A percentile compares a stretch with the other conserved stretches of the same genome.
These are phyloP conservation scores for Psilopsiagon aymara DNA, from an alignment of 2,113 vertebrate species.

Conservation along the genomic window DNA sequence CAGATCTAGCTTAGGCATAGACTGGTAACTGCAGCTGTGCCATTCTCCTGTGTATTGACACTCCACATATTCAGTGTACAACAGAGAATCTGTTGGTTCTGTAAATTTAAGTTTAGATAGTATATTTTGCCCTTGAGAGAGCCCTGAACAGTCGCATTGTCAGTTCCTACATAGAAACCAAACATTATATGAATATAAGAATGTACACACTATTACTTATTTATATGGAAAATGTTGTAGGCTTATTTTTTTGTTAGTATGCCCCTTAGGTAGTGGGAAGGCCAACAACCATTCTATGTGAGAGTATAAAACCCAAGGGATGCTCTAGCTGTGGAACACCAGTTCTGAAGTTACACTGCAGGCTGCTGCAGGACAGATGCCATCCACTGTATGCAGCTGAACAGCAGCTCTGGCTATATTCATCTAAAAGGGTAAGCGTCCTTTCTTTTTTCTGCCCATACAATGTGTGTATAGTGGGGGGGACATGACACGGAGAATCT, in stretches of 20 bases:
- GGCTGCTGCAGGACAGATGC: neutral
- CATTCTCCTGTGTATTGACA: accelerated
- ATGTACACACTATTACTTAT: neutral
- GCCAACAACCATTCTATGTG: neutral
- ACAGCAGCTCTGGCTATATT: neutral
- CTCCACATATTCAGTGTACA: no score
- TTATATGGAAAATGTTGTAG: neutral
- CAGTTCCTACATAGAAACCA: neutral
- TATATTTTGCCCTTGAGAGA: neutral
- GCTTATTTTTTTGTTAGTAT: neutral
- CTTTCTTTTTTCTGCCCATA: neutral
- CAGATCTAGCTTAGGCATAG: neutral
- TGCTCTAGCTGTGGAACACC: neutral
- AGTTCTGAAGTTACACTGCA: neutral
- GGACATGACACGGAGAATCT: neutral
- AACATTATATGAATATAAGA: accelerated
- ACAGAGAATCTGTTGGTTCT: neutral
- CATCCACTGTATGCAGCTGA: neutral
- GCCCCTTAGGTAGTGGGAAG: neutral
- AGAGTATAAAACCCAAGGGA: neutral
- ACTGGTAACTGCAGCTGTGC: neutral
- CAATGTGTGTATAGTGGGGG: no score
- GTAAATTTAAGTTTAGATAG: neutral
- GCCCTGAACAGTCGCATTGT: neutral
- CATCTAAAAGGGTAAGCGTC: neutral